These are phyloP conservation scores for Leucopsar rothschildi DNA, from an alignment of 2,113 vertebrate genomes.

Conservation along the genomic window DNA sequence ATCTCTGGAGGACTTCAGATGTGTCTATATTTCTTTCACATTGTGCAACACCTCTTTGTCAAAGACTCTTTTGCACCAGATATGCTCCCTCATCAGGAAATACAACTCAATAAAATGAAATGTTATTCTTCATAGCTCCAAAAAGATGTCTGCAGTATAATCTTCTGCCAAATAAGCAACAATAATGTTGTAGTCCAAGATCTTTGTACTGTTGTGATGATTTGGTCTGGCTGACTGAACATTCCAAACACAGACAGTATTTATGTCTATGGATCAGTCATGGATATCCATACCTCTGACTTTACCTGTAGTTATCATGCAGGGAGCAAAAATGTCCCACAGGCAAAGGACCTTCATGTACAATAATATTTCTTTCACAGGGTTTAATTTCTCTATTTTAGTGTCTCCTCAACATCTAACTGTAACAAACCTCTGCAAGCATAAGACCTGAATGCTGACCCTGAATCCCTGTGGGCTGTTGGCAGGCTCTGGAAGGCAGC, in stretches of 20 bases:
- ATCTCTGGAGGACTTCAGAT: not conserved
- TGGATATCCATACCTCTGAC: not conserved
- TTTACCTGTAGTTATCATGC: not conserved
- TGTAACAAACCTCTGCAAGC: not conserved
- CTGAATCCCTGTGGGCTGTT: not conserved
- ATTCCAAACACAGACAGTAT: not conserved
- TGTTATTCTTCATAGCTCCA: not conserved
- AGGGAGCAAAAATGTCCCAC: not conserved
- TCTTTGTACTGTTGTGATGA: not conserved
- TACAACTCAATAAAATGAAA: not conserved
- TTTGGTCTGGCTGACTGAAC: not conserved
- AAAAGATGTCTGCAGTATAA: not conserved
- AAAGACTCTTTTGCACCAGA: not conserved
- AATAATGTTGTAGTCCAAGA: not conserved
- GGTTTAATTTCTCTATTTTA: not conserved
- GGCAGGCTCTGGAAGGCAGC: not conserved
- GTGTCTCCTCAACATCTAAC: not conserved
- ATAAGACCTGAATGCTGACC: not conserved
- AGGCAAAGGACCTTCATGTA: not conserved
- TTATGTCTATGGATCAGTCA: no score
- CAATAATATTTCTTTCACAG: not conserved
- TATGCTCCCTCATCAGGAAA: not conserved
- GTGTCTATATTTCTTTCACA: not conserved
- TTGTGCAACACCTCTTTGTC: not conserved
- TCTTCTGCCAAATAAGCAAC: not conserved